Evolutionary conservation across 2,888 invertebrate species (phyloP).

Genomic region (Sisyra nigra): DNA sequence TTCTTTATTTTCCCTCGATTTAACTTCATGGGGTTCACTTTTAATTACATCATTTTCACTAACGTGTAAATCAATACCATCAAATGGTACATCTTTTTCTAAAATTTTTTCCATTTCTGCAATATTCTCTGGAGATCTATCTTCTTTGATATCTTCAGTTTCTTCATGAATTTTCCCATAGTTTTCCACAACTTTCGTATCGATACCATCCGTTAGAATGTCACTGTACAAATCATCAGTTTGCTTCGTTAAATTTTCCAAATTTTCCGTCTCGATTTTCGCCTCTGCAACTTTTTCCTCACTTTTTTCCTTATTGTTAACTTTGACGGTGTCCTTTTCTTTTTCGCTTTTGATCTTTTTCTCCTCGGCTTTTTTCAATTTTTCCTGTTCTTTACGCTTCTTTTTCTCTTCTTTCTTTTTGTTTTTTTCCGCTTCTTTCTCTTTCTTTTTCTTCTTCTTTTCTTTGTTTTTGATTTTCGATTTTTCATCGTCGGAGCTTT

Average conservation of each 20-base stretch:
- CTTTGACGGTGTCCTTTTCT: constrained; percentile 20
- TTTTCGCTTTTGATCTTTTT: constrained; percentile 29
- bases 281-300: constrained; percentile 18
- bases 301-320: constrained; percentile 26
- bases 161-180: constrained; percentile 30
- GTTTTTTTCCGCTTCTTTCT: constrained; percentile 26
- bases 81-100: constrained; percentile 35
- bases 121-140: constrained; percentile 13
- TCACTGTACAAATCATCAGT: constrained; percentile 34
- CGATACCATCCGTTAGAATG: constrained; percentile 34
- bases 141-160: constrained; percentile 18
- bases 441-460: constrained; percentile 33
- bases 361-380: constrained; percentile 37
- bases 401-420: constrained; percentile 30
- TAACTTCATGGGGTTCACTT: constrained; percentile 28
- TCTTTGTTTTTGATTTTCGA: constrained; percentile 21
- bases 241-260: constrained; percentile 22
- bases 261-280: constrained; percentile 26
- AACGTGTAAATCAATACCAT: constrained; percentile 40
- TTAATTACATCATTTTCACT: constrained; percentile 37
- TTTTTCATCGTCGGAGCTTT: constrained; percentile 23
- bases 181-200: constrained; percentile 38
- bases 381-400: constrained; percentile 35
- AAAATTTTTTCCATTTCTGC: constrained; percentile 22
- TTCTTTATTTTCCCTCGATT: constrained; percentile 30